Conservation (phyloP, 2,113 vertebrate species). For the Petrocephalus zakoni region DNA sequence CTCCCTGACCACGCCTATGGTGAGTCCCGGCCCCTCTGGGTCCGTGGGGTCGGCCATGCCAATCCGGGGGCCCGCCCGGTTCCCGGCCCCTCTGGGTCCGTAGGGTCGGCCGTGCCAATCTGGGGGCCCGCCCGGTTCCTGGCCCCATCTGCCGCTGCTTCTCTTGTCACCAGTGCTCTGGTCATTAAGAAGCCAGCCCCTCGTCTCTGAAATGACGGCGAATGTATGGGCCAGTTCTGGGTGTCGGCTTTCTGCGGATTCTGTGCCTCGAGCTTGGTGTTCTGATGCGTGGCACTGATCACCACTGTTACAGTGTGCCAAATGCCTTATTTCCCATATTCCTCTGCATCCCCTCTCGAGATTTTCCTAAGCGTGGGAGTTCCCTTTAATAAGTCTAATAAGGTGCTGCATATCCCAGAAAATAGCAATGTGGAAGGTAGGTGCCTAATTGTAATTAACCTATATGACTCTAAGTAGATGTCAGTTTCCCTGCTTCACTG, state of each 20-base stretch:
- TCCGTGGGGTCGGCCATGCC: conserved; percentile 5
- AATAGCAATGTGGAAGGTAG: not conserved
- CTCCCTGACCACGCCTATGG: conserved; percentile 86
- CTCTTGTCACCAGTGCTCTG: not conserved
- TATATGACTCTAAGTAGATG: not conserved
- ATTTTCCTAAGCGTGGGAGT: not conserved
- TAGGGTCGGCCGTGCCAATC: conserved; percentile 13
- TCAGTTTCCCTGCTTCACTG: not conserved
- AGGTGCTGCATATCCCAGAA: not conserved
- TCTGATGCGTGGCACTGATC: not conserved
- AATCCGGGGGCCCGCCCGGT: conserved; percentile 32
- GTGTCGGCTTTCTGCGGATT: not conserved
- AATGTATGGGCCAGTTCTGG: not conserved
- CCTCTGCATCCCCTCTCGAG: not conserved
- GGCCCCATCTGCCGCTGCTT: conserved; percentile 30
- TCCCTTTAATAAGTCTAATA: not conserved
- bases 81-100: conserved; percentile 16
- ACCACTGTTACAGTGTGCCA: not conserved
- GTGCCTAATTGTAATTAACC: not conserved
- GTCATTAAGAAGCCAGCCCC: not conserved
- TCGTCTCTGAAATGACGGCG: not conserved
- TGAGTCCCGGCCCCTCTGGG: conserved; percentile 64
- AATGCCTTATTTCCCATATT: not conserved
- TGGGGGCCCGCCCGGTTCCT: conserved; percentile 35
- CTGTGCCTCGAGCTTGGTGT: not conserved